Evolutionary conservation across 53 echinoderm and acorn worm genomes (phyloP), one percentile per base, ranked within the genome.

Genomic region (Echinarachnius parma): DNA sequence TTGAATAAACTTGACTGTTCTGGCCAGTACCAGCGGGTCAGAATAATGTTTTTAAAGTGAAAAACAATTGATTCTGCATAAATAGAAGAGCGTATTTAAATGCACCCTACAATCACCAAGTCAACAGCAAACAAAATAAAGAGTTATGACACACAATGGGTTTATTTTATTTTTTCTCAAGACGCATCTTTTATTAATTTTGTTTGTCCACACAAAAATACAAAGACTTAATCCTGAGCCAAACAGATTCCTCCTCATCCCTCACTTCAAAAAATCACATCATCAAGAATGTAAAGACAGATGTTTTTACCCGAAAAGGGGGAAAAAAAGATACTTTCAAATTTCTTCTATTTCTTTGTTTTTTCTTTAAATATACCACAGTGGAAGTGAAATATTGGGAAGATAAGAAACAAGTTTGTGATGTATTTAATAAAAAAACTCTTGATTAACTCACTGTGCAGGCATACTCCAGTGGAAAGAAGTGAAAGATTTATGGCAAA

Each of bases 241-340:
- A 52, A 68, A 50, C 68, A 21, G 32, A 68, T 50, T 28, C 68
- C 68, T 68, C 68, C 68, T 52, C 48, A 48, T 68, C 52, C 52
- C 68, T 68, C 68, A 68, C 68, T 68, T 68, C 68, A 68, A 68
- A 68, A 68, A 68, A 68, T 65, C 65, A 65, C 65, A 65, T 65
- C 65, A 65, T 65, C 65, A 65, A 68, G 30, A 68, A 33, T 68
- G 29, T 35, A 9, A 52, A 48, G 18, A 29, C 28, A 47, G 25
- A 49, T 14, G 11, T 37, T 34, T 68, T 50, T 52, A 34, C 49
- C 68, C 52, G 39, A 65, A 13, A 39, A 13, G 7, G 13, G 42
- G 13, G 42, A 39, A 39, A 39, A n/a, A n/a, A n/a, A n/a, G n/a
- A n/a, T 13, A 39, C 7, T 39, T 39, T 39, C 42, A 39, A 39